phyloP scores from a whole-genome alignment of 2,888 invertebrate species.

The Stegophylla sp. region DNA sequence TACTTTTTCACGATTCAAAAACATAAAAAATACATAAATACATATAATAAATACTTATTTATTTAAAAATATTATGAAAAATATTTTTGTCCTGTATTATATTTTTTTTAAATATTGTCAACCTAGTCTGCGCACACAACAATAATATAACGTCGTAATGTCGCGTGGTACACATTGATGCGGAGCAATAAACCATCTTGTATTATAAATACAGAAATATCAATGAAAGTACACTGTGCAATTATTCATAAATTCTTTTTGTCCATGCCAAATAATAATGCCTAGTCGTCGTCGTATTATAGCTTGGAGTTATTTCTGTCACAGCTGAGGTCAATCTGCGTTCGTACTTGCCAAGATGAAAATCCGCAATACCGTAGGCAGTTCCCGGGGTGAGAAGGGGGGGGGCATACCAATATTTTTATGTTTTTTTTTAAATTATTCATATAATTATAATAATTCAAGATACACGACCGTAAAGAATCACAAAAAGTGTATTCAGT shows the following conservation, averaged over 20 bases:
- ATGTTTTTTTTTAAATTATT: not conserved
- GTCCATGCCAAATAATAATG: constrained; percentile 48
- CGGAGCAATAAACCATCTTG: constrained; percentile 20
- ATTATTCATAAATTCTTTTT: constrained; percentile 43
- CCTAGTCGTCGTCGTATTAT: constrained; percentile 34
- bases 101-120: too few species aligned
- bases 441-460: too few species aligned
- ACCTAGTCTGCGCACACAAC: too few species aligned
- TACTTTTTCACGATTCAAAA: too few species aligned
- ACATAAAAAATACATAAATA: too few species aligned
- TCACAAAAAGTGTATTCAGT: too few species aligned
- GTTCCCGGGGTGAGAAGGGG: not conserved
- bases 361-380: not conserved
- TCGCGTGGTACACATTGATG: not conserved
- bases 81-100: too few species aligned
- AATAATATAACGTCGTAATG: too few species aligned
- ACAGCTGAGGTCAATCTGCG: constrained; percentile 6
- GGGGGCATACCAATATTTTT: constrained; percentile 12
- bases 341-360: constrained; percentile 34
- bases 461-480: too few species aligned
- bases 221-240: constrained; percentile 35
- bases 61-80: too few species aligned
- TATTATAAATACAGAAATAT: constrained; percentile 24
- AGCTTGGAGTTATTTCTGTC: constrained; percentile 45
- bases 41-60: too few species aligned